These are phyloP conservation scores for Thelaira solivaga DNA, from an alignment of 2,888 invertebrate species.

Conservation along the genomic window DNA sequence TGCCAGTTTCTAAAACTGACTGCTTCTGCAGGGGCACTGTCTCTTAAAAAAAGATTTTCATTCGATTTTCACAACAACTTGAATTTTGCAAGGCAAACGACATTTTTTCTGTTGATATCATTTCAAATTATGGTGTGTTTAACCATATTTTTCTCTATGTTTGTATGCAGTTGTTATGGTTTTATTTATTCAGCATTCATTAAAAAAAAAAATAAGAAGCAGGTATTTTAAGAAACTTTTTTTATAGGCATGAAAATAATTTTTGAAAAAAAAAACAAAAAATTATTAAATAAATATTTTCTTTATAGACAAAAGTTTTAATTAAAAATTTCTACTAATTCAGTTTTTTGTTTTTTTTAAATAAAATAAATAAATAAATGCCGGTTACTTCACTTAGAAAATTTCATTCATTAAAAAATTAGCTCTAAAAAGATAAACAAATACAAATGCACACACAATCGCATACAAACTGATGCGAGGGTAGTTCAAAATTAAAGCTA, in stretches of 20 bases:
- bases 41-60: not conserved
- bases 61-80: constrained; percentile 35
- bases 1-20: too few relatives aligned
- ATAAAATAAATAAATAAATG: not conserved
- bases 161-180: not conserved
- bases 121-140: constrained; percentile 13
- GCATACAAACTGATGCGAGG: not conserved
- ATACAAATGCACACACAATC: not conserved
- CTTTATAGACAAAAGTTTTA: not conserved
- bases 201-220: not conserved
- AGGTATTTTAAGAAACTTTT: too few relatives aligned
- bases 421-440: not conserved
- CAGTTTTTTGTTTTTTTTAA: not conserved
- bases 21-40: not conserved
- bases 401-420: constrained; percentile 50
- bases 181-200: not conserved
- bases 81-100: constrained; percentile 54
- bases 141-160: not conserved
- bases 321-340: not conserved
- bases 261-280: not conserved
- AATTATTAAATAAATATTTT: not conserved
- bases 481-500: not conserved
- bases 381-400: constrained; percentile 23
- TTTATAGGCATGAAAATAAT: too few relatives aligned
- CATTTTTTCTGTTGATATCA: constrained; percentile 38